Evolutionary conservation across 2,888 invertebrate species (phyloP), one percentile per base, ranked within the genome.

Genomic region (Automeris io): DNA sequence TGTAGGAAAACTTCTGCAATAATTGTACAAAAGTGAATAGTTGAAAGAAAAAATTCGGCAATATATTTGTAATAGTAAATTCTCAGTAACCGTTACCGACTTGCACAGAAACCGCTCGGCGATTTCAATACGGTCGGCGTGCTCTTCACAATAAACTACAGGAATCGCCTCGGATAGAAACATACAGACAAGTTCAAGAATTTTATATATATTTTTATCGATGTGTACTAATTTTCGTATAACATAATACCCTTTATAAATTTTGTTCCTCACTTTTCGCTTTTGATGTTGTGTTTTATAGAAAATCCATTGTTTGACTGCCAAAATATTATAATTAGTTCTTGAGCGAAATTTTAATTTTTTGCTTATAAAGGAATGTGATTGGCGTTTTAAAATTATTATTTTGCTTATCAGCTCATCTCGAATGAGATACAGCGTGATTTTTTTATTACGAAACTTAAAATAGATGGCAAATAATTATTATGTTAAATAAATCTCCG

Each of bases 131-230:
- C 41, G 62, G 68, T 7, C 51, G 60, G 1, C 49, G 54, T 1
- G 29, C 46, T 2, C 46, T 54, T 3, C 47, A 56, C 5, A 40
- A 33, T 13, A 48, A 47, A 7, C 54, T 61, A 3, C 48, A 56
- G 1, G 44, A 55, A 0, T 59, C 69, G 4, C 65, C 67, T 3
- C 57, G 53, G 32, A 51, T 62, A 47, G 62, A 68, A 43, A 61
- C 24, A 29, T 74, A 72, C 56, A 66, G 66, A 71, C 66, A 74
- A 71, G 73, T 74, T 47, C 33, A 24, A 21, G 13, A 4, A 18
- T 8, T 18, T 18, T 9, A 18, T 38, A 31, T 39, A 37, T 31
- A 40, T 25, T 5, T 42, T 43, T 46, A 43, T 48, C 11, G 40
- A 37, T 46, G 47, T 47, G 3, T 32, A 42, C 35, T 40, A 35